Percentiles rank a stretch among this genome's conserved stretches.
Evolutionary conservation across 2,888 invertebrate species (phyloP).

Genomic region (Drosophila birchii): DNA sequence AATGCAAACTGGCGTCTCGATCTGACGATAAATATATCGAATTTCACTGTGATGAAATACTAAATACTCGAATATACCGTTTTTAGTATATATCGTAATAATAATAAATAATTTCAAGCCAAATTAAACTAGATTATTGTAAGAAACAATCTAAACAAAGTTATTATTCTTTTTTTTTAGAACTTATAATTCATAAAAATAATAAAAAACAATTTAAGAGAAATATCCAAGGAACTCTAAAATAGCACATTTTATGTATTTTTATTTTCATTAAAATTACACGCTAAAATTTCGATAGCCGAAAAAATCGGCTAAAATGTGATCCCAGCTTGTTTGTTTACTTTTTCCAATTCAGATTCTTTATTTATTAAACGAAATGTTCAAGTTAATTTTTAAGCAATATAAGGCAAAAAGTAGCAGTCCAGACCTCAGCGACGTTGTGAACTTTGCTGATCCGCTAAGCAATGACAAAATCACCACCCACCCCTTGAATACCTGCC

Average conservation of each 20-base stretch:
- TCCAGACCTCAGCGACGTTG: constrained; percentile 10
- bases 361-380: constrained; percentile 1
- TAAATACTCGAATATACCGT: background rate
- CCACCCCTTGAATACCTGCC: background rate
- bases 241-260: no score
- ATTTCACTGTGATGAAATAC: background rate
- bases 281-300: background rate
- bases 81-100: background rate
- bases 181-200: no score
- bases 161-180: no score
- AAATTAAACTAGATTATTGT: background rate
- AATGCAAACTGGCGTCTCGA: constrained; percentile 1
- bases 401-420: constrained; percentile 15
- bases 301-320: background rate
- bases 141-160: no score
- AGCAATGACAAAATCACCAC: background rate
- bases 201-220: no score
- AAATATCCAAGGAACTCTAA: no score
- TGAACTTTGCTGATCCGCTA: background rate
- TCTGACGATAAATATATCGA: background rate
- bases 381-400: constrained; percentile 24
- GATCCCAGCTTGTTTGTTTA: constrained; percentile 1
- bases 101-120: background rate
- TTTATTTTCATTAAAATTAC: background rate
- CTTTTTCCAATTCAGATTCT: background rate